phyloP scores from a whole-genome alignment of 2,113 vertebrate genomes.

The Tamias sibiricus region DNA sequence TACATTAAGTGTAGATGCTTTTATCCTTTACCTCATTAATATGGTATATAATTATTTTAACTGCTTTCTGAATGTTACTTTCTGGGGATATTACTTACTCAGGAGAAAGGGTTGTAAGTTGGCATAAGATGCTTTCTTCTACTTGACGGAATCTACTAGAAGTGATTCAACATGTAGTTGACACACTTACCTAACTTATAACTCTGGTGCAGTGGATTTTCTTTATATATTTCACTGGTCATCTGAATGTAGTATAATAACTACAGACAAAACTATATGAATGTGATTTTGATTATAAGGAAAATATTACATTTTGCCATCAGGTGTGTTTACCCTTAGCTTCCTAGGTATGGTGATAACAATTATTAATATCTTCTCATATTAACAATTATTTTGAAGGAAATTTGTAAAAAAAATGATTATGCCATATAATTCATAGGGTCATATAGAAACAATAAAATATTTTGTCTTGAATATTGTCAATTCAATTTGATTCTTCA shows the following conservation, averaged over 20 bases:
- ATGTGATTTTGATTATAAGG: not conserved
- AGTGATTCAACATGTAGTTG: not conserved
- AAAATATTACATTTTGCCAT: not conserved
- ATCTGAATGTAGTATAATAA: not conserved
- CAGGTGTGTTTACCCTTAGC: not conserved
- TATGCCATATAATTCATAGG: not conserved
- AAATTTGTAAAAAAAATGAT: not conserved
- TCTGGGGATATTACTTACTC: not conserved
- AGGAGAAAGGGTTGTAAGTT: not conserved
- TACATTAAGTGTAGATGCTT: not conserved
- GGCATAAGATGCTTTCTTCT: not conserved
- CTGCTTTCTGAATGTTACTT: not conserved
- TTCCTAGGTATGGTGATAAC: not conserved
- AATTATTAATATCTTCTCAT: not conserved
- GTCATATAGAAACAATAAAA: not conserved
- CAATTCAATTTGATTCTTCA: conserved; percentile 48
- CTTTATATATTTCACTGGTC: not conserved
- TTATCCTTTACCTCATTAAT: not conserved
- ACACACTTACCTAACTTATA: not conserved
- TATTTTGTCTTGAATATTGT: not conserved
- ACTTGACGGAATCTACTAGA: not conserved
- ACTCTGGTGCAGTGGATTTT: not conserved
- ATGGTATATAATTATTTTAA: not conserved
- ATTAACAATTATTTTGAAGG: not conserved
- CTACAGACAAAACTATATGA: not conserved